Percentiles rank a stretch among this genome's conserved stretches.
Evolutionary conservation across 2,113 vertebrate genomes (phyloP).

Genomic region (Crotalus viridis): DNA sequence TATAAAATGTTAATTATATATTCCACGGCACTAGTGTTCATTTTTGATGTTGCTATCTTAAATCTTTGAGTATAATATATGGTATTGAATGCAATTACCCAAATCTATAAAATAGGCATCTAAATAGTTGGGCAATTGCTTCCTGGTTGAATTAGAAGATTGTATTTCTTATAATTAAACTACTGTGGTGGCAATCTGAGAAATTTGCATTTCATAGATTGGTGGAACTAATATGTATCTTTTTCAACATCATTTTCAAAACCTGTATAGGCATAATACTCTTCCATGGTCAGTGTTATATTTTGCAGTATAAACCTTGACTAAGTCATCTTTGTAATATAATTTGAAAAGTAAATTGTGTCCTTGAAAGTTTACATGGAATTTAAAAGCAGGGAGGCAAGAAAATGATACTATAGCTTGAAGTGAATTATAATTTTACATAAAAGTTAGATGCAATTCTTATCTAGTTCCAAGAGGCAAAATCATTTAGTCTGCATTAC

Average conservation of each 20-base stretch:
- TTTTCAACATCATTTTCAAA: background rate
- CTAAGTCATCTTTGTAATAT: background rate
- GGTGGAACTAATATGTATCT: background rate
- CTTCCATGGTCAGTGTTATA: background rate
- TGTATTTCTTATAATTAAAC: background rate
- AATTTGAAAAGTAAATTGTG: background rate
- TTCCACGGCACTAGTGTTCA: slow-evolving; percentile 30
- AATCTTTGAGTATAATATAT: slow-evolving; percentile 19
- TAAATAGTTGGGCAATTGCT: background rate
- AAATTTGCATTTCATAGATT: background rate
- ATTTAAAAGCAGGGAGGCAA: background rate
- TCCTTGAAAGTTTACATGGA: background rate
- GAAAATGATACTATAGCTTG: background rate
- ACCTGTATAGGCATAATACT: background rate
- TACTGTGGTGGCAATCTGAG: background rate
- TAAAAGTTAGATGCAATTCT: background rate
- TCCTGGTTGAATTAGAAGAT: background rate
- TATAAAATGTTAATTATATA: slow-evolving; percentile 14
- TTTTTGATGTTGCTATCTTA: slow-evolving; percentile 43
- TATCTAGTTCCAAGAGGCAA: background rate
- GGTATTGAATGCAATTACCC: slow-evolving; percentile 9
- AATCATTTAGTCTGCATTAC: background rate
- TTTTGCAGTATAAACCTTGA: background rate
- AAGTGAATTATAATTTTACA: no score
- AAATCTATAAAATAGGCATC: background rate